Base-by-base conservation (phyloP, 1,140 invertebrate species). In the Philaenus spumarius region DNA sequence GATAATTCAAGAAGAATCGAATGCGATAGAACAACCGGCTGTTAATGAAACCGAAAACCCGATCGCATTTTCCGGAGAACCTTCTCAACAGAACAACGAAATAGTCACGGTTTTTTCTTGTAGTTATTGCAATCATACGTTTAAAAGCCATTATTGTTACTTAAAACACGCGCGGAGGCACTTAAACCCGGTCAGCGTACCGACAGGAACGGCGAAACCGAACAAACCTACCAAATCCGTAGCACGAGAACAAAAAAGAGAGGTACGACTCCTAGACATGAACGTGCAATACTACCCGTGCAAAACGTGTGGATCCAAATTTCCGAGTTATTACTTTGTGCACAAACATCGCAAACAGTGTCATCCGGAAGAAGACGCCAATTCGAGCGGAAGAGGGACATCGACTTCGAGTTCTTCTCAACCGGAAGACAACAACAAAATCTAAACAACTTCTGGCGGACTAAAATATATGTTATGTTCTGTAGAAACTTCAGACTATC, bases 321-420 rank as follows among this genome's bases (percentile, higher is more conserved):
- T 94, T 68, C 91, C 91, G 0, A 91, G 88, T 63, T 94, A 94
- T 68, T 94, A 94, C 70, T 94, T 94, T 75, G 91, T 94, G 2
- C 91, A 93, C 69, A 94, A 94, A 67, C 91, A 94, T 72, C 75
- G 89, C 22, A 91, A 92, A 73, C 68, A 89, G 61, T 92, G 89
- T 70, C 90, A 94, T 68, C 82, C 82, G 6, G 71, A 71, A n/a
- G 72, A 76, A 9, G 69, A 72, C n/a, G 39, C 34, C 9, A 62
- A 64, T 5, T 48, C 72, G 69, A 5, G 68, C 68, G 55, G 71
- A 72, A 23, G 67, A 69, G 54, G 62, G 68, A 43, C 72, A 71
- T 0, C 71, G 68, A 11, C 71, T 67, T 59, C 71, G 73, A 55
- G 69, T 71, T 3, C 26, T 30, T 30, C 26, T 30, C 26, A 30